These are phyloP conservation scores for Epizoanthus ramosus DNA, from an alignment of 92 coral and sea anemone species.

Conservation along the genomic window DNA sequence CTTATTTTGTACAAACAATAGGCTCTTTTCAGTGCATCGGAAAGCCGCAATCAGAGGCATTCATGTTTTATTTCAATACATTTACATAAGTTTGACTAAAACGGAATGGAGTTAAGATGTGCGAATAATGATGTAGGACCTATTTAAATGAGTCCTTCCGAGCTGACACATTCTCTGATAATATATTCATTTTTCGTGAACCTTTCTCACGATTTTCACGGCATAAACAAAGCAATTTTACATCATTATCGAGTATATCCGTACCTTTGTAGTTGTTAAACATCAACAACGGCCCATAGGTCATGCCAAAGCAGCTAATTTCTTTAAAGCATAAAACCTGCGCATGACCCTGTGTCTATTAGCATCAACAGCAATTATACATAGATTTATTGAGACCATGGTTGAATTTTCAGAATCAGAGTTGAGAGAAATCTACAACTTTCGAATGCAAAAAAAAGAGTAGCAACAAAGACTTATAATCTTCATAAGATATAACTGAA, in stretches of 20 bases:
- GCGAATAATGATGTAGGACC: neutral
- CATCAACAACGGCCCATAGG: slow-evolving; percentile 31
- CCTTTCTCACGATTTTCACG: slow-evolving; percentile 38
- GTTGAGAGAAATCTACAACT: neutral
- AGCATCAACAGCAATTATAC: slow-evolving; percentile 26
- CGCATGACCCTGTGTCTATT: slow-evolving; percentile 36
- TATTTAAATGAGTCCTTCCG: neutral
- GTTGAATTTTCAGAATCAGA: slow-evolving; percentile 6
- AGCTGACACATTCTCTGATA: slow-evolving; percentile 10
- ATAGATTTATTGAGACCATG: slow-evolving; percentile 12
- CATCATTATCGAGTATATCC: slow-evolving; percentile 38
- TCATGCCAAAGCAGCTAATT: slow-evolving; percentile 38
- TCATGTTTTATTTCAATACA: neutral
- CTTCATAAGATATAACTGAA: neutral
- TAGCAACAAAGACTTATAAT: neutral
- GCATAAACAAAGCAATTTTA: slow-evolving; percentile 38
- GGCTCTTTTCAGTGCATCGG: neutral
- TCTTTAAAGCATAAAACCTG: slow-evolving; percentile 43
- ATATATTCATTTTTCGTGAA: slow-evolving; percentile 26
- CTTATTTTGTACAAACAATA: neutral
- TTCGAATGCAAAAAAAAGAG: neutral
- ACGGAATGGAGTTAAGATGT: neutral
- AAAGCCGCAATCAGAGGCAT: neutral
- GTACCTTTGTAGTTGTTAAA: slow-evolving; percentile 21
- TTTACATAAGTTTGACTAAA: neutral